phyloP scores from a whole-genome alignment of 2,797 vertebrate species.

The Pampus argenteus region DNA sequence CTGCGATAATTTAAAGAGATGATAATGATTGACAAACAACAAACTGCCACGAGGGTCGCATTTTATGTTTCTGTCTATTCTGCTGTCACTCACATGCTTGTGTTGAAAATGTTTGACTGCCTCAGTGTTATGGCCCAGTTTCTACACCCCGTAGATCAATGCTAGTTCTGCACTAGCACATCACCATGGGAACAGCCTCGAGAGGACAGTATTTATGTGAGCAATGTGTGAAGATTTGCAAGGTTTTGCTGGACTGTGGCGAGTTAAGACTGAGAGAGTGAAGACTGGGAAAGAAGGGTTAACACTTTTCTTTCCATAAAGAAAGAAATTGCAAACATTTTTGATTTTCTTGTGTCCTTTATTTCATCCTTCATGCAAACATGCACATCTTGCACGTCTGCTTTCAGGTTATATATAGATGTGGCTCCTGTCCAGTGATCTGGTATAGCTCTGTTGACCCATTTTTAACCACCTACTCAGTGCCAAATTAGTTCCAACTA shows the following conservation, averaged over 20 bases:
- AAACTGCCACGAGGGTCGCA: background rate
- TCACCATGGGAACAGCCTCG: conserved; percentile 71
- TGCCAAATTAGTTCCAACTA: conserved; percentile 11
- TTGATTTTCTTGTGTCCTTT: background rate
- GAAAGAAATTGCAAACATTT: background rate
- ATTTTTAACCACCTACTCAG: conserved; percentile 16
- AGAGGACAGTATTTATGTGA: conserved; percentile 50
- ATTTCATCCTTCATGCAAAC: conserved; percentile 6
- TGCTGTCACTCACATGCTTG: conserved; percentile 11
- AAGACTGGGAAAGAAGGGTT: background rate
- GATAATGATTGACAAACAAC: conserved; percentile 17
- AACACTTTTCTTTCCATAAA: conserved; percentile 3
- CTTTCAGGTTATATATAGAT: conserved; percentile 8
- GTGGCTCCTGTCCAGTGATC: conserved; percentile 13
- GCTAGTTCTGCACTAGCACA: conserved; percentile 25
- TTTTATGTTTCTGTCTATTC: conserved; percentile 32
- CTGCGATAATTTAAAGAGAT: background rate
- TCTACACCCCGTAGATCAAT: conserved; percentile 50
- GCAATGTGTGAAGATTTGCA: conserved; percentile 25
- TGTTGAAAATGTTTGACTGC: conserved; percentile 29
- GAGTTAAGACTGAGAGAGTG: conserved; percentile 11
- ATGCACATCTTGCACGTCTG: background rate
- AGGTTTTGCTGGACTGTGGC: conserved; percentile 15
- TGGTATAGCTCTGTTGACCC: conserved; percentile 27
- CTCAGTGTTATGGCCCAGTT: conserved; percentile 55